phyloP scores from a whole-genome alignment of 1,140 invertebrate genomes.

The Aphelenchoides avenae region DNA sequence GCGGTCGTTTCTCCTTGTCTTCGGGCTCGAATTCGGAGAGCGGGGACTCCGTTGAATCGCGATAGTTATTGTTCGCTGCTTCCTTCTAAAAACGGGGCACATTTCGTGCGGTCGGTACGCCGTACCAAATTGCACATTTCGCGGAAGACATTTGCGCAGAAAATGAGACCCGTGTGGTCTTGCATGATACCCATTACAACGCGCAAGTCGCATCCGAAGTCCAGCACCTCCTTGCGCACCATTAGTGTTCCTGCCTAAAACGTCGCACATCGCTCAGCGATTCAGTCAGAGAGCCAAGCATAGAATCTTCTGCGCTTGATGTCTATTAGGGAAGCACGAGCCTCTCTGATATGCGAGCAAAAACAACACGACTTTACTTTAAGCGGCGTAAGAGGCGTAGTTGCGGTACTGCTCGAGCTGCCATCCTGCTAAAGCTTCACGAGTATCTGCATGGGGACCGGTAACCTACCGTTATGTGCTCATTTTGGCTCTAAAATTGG shows the following conservation, averaged over 20 bases:
- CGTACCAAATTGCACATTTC: slow-evolving; percentile 40
- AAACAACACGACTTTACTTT: neutral
- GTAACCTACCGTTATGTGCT: neutral
- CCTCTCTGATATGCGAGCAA: too few species aligned
- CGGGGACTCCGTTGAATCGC: neutral
- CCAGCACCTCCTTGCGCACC: neutral
- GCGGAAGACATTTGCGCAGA: slow-evolving; percentile 39
- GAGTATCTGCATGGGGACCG: too few species aligned
- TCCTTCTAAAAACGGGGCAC: neutral
- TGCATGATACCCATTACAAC: slow-evolving; percentile 37
- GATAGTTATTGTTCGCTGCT: neutral
- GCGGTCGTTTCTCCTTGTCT: too few species aligned
- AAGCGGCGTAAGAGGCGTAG: too few species aligned
- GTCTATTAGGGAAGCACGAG: neutral
- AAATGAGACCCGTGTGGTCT: slow-evolving; percentile 37
- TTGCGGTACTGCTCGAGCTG: too few species aligned
- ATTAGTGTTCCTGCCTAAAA: slow-evolving; percentile 17
- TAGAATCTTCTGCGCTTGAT: neutral
- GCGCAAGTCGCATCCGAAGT: slow-evolving; percentile 18
- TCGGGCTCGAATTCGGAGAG: neutral
- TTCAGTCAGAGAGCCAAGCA: neutral
- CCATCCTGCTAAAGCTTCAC: too few species aligned
- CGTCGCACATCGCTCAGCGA: too few species aligned
- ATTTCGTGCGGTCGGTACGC: neutral
- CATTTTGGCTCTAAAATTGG: slow-evolving; percentile 3